These are phyloP conservation scores for Hemicordylus capensis DNA, from an alignment of 2,113 vertebrate species.

Conservation along the genomic window DNA sequence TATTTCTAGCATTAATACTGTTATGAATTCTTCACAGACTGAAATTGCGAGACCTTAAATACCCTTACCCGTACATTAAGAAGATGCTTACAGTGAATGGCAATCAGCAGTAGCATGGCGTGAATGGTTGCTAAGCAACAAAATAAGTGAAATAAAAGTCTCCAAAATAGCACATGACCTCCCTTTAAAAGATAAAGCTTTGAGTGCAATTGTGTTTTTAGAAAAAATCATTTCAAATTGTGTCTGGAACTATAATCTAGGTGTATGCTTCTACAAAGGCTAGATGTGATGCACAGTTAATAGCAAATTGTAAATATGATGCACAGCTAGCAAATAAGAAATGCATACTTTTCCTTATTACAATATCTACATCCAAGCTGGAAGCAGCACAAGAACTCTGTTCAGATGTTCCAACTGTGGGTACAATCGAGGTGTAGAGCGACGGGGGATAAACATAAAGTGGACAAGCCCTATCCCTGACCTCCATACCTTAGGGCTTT, in stretches of 20 bases:
- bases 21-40: constrained; percentile 50
- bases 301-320: constrained; percentile 42
- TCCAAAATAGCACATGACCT: constrained; percentile 55
- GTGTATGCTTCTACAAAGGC: constrained; percentile 3
- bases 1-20: constrained; percentile 37
- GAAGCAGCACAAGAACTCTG: not conserved
- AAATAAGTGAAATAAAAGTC: constrained; percentile 53
- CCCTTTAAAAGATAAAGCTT: constrained; percentile 59
- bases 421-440: no score
- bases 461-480: no score
- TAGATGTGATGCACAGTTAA: constrained; percentile 30
- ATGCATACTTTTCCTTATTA: not conserved
- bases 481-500: no score
- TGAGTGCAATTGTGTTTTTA: constrained; percentile 60
- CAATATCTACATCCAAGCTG: not conserved
- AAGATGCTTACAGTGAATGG: constrained; percentile 57
- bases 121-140: constrained; percentile 63
- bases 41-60: constrained; percentile 53
- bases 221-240: constrained; percentile 47
- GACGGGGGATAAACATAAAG: not conserved
- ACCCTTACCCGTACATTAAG: constrained; percentile 46
- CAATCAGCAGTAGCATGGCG: constrained; percentile 53
- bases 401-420: not conserved
- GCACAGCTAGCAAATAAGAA: constrained; percentile 32
- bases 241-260: constrained; percentile 52